Conservation (phyloP, 1,140 invertebrate genomes). For the Drosophila nebulosa region DNA sequence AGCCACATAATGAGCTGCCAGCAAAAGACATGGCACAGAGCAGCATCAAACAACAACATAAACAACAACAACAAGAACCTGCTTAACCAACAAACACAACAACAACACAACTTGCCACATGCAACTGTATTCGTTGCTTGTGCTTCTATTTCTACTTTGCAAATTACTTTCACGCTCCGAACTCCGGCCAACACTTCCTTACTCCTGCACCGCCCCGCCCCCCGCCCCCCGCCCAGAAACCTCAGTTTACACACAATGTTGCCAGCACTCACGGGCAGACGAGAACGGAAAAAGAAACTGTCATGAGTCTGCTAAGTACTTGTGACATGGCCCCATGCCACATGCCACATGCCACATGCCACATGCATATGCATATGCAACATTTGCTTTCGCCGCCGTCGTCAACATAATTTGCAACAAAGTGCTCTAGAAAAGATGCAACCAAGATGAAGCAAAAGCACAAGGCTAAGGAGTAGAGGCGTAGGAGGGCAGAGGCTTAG, state of each 20-base stretch:
- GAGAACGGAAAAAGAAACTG: slow-evolving; percentile 43
- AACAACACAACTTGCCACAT: slow-evolving; percentile 29
- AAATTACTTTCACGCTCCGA: slow-evolving; percentile 70
- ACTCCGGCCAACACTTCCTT: slow-evolving; percentile 1
- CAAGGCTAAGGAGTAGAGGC: background rate
- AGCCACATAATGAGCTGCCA: slow-evolving; percentile 68
- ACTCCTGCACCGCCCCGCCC: too few relatives aligned
- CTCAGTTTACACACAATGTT: slow-evolving; percentile 34
- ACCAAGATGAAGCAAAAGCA: slow-evolving; percentile 9
- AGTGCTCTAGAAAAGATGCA: slow-evolving; percentile 61
- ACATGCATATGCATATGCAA: slow-evolving; percentile 74
- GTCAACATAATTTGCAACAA: slow-evolving; percentile 73
- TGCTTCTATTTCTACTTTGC: slow-evolving; percentile 60
- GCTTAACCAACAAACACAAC: slow-evolving; percentile 12
- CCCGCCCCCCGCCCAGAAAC: too few relatives aligned
- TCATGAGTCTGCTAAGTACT: slow-evolving; percentile 70
- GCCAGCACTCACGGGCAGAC: background rate
- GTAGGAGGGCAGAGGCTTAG: background rate
- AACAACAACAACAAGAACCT: background rate
- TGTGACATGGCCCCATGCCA: slow-evolving; percentile 68
- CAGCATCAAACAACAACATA: too few relatives aligned
- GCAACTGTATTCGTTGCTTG: slow-evolving; percentile 12
- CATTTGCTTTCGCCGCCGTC: slow-evolving; percentile 68
- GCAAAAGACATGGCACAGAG: slow-evolving; percentile 47
- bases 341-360: slow-evolving; percentile 61